Conservation (phyloP, 2,797 vertebrate genomes). For the Geotrypetes seraphini region DNA sequence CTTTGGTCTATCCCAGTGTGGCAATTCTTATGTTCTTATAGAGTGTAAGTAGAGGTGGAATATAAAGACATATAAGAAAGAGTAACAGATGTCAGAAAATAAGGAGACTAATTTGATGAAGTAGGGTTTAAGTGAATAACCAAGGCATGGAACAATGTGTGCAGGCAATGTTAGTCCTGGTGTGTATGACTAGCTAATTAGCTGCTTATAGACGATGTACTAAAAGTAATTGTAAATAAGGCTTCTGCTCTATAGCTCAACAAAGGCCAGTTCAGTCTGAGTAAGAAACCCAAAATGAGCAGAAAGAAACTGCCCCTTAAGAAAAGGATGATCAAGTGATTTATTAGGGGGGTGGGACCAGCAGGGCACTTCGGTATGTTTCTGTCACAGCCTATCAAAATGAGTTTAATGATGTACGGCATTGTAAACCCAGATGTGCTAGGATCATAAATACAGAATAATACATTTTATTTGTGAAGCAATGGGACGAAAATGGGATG, state of each 20-base stretch:
- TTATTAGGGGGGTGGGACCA: too few relatives aligned
- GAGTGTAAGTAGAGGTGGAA: too few relatives aligned
- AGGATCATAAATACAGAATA: fast-evolving
- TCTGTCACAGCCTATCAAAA: not conserved
- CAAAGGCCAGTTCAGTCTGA: not conserved
- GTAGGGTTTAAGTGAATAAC: too few relatives aligned
- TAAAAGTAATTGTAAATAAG: not conserved
- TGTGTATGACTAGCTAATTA: too few relatives aligned
- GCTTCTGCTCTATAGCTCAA: fast-evolving
- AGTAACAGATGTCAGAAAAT: too few relatives aligned
- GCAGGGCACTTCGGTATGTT: not conserved
- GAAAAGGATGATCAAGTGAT: not conserved
- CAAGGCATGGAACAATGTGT: not conserved
- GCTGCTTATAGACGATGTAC: fast-evolving
- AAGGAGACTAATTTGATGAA: not conserved
- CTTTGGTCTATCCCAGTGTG: too few relatives aligned
- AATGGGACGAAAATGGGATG: not conserved
- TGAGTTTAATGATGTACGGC: not conserved
- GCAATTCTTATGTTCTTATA: too few relatives aligned
- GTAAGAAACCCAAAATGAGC: not conserved
- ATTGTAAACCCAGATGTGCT: not conserved
- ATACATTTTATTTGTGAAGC: not conserved
- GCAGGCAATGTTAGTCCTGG: too few relatives aligned
- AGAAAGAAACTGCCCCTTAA: not conserved
- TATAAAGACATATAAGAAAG: too few relatives aligned